Evolutionary conservation across 2,113 vertebrate species (phyloP), one percentile per base, ranked within the genome.

Genomic region (Ochotona curzoniae): DNA sequence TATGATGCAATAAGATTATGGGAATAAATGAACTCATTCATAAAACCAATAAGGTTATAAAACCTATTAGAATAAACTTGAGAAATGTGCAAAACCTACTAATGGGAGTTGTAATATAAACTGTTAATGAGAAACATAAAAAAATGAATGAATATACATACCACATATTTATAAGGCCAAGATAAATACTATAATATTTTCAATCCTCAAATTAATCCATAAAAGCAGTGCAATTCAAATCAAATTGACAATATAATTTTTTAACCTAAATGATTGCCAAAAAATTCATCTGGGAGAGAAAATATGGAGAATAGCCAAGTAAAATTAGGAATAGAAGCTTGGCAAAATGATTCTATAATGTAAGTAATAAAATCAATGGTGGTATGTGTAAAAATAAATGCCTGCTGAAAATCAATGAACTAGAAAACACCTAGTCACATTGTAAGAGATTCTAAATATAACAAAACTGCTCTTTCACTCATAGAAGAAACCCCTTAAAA

Each of bases 151-250:
- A 54, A 76, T 18, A 66, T 28, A 66, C 47, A 73, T 66, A 35
- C 8, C 15, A 74, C n/a, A 74, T 57, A 88, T 10, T 30, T 60
- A 2, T 7, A 92, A 89, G 60, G 35, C 73, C 44, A 82, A 51
- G 25, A 18, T 84, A 66, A 38, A 8, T 69, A 87, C 71, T 63
- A 74, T 67, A 84, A 74, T 67, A 84, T 4, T 76, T 71, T 66
- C 49, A 75, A 60, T 74, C 63, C 57, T 92, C 83, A 91, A 82
- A 87, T n/a, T 89, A 88, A 88, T 18, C 35, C 66, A 64, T 84
- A 89, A 80, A 85, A 25, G 74, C 47, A 74, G 83, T 67, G 28
- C n/a, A 89, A 89, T 81, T 81, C 61, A 93, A 93, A 89, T 75
- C 60, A 92, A 92, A 85, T 76, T 64, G 28, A 15, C 66, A 82